Conservation (phyloP, 2,113 vertebrate species). For the Coregonus clupeaformis region DNA sequence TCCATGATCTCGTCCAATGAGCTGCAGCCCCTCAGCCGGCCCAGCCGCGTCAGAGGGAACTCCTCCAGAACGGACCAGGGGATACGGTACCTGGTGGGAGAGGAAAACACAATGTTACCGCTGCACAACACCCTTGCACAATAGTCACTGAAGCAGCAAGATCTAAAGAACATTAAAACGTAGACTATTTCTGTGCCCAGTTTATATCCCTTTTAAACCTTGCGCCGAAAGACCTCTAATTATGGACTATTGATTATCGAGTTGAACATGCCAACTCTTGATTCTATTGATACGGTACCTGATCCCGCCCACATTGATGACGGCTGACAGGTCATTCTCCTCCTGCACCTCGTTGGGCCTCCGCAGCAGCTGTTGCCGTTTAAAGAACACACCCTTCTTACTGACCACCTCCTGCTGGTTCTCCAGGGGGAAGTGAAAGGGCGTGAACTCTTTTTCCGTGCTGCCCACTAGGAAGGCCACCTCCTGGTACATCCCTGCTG, state of each 20-base stretch:
- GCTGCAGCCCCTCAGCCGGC: constrained; percentile 84
- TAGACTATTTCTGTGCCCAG: no score
- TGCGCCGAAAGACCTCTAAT: no score
- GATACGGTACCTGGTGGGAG: constrained; percentile 73
- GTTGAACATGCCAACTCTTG: no score
- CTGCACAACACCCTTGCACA: no score
- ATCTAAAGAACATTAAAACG: no score
- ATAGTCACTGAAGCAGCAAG: no score
- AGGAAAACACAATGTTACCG: no score
- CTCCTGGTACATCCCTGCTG: constrained; percentile 76
- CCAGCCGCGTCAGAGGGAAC: constrained; percentile 89
- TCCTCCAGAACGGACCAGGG: constrained; percentile 93
- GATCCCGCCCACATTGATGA: constrained; percentile 95
- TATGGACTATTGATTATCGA: no score
- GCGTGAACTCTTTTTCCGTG: constrained; percentile 79
- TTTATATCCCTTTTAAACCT: no score
- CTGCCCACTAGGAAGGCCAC: constrained; percentile 85
- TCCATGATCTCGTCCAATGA: constrained; percentile 90
- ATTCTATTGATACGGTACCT: constrained; percentile 66
- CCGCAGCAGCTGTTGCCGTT: constrained; percentile 78
- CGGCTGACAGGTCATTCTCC: constrained; percentile 73
- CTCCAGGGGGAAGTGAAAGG: constrained; percentile 76
- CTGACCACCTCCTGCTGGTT: constrained; percentile 77
- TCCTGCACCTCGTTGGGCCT: constrained; percentile 63
- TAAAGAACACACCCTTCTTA: constrained; percentile 87